Conservation (phyloP, 2,888 invertebrate genomes). For the Pecten maximus region DNA sequence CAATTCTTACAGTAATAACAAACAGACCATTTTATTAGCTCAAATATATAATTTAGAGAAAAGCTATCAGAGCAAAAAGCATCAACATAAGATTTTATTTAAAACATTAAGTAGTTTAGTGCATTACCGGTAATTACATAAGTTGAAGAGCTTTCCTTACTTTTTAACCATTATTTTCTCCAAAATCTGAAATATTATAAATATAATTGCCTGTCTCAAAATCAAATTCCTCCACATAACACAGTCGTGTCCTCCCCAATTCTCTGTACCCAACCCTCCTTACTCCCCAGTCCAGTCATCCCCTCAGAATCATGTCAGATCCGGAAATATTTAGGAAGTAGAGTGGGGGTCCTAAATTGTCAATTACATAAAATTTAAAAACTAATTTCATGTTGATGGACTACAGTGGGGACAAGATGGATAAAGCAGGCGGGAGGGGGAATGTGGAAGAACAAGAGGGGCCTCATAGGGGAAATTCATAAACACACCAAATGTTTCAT, state of each 20-base stretch:
- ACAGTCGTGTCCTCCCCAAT: background rate
- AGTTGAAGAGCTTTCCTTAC: no score
- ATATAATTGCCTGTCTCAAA: background rate
- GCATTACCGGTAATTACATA: no score
- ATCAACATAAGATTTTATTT: no score
- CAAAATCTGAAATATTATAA: no score
- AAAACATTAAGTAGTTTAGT: no score
- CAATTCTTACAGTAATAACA: no score
- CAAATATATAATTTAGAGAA: no score
- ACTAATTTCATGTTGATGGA: slow-evolving; percentile 19
- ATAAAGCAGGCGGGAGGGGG: background rate
- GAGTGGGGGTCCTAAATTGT: slow-evolving; percentile 10
- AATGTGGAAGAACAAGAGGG: background rate
- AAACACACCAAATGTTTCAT: background rate
- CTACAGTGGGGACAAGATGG: background rate
- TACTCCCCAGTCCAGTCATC: background rate
- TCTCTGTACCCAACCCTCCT: background rate
- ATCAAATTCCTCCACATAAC: background rate
- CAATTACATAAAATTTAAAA: slow-evolving; percentile 24
- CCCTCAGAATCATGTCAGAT: background rate
- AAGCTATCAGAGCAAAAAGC: no score
- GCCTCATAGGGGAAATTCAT: background rate
- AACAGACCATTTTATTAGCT: no score
- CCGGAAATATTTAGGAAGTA: background rate
- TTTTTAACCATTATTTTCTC: no score